A percentile compares a stretch with the other conserved stretches of the same genome.
Evolutionary conservation across 92 coral and sea anemone species (phyloP).

Genomic region (Phenganax marumi): DNA sequence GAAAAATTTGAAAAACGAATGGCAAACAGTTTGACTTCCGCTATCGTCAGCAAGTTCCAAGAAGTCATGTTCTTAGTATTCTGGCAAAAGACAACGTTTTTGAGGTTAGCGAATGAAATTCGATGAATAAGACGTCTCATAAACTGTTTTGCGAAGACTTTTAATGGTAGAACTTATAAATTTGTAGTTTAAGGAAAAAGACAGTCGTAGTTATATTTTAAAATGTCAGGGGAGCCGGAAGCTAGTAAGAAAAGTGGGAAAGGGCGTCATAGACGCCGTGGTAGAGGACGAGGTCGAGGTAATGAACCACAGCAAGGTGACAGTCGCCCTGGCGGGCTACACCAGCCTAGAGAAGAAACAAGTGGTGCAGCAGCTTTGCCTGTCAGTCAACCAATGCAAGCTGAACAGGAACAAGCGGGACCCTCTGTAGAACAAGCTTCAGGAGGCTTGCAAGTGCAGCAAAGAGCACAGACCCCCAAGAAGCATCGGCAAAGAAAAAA

Average conservation of each 20-base stretch:
- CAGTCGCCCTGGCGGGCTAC: constrained; percentile 36
- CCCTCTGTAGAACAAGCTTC: background rate
- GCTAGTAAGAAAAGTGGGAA: background rate
- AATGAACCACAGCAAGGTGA: constrained; percentile 35
- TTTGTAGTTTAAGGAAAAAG: background rate
- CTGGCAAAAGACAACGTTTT: no score
- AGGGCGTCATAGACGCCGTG: constrained; percentile 20
- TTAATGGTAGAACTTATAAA: background rate
- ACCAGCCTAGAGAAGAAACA: constrained; percentile 17
- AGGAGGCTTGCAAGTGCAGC: background rate
- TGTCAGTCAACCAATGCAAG: background rate
- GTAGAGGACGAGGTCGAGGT: constrained; percentile 34
- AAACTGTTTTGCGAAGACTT: background rate
- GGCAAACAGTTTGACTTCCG: no score
- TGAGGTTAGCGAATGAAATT: background rate
- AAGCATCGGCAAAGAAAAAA: constrained; percentile 8
- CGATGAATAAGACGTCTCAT: background rate
- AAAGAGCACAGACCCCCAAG: constrained; percentile 15
- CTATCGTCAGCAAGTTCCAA: background rate
- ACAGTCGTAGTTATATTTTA: background rate
- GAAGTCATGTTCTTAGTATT: background rate
- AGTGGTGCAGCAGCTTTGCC: constrained; percentile 11
- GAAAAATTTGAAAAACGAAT: no score
- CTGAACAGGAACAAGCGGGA: background rate
- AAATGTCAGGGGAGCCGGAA: constrained; percentile 29